Evolutionary conservation across 2,888 invertebrate genomes (phyloP).

Genomic region (Agelastica alni): DNA sequence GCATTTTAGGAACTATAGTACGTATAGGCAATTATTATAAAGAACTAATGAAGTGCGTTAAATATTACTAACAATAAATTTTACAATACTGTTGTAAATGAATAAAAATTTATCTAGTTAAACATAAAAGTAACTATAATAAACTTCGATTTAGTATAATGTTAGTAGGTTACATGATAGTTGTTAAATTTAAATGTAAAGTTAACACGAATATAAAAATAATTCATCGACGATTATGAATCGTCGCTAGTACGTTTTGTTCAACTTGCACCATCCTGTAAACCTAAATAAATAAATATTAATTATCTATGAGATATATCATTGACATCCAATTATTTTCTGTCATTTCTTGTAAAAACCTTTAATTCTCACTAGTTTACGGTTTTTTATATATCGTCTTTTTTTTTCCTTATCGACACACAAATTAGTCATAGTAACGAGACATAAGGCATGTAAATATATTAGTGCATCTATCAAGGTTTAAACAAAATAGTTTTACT

Average conservation of each 20-base stretch:
- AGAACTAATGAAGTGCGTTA: neutral
- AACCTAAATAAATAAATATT: neutral
- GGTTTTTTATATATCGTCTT: constrained; percentile 8
- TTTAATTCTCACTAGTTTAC: constrained; percentile 11
- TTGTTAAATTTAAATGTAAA: neutral
- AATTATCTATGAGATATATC: constrained; percentile 1
- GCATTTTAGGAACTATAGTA: too few species aligned
- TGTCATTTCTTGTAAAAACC: constrained; percentile 21
- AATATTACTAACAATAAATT: neutral
- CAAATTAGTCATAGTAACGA: constrained; percentile 9
- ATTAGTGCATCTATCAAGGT: constrained; percentile 7
- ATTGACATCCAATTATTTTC: constrained; percentile 21
- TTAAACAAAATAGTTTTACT: constrained; percentile 1
- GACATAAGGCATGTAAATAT: constrained; percentile 11
- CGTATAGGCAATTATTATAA: constrained; percentile 6
- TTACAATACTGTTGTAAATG: constrained; percentile 4
- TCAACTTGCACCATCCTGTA: neutral
- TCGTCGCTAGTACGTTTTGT: neutral
- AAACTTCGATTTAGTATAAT: neutral
- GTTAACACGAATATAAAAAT: neutral
- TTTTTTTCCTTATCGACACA: constrained; percentile 5
- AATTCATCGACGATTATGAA: neutral
- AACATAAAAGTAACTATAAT: constrained; percentile 1
- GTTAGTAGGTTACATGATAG: neutral
- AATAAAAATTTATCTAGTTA: neutral